These are phyloP conservation scores for Muscicapa comitata DNA, from an alignment of 2,797 vertebrate species.

Conservation along the genomic window DNA sequence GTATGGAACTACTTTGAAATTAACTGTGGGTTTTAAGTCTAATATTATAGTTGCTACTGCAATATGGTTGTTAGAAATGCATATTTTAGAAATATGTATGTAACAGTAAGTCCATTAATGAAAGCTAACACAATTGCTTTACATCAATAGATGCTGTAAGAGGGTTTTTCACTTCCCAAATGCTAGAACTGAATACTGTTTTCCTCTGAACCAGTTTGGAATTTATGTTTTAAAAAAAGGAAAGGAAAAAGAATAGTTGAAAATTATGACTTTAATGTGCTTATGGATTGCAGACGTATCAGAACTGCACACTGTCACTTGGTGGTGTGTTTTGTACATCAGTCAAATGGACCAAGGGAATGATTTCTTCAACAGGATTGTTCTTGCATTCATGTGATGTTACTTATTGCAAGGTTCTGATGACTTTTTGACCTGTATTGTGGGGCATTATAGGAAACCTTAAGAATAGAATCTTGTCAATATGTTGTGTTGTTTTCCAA, in stretches of 20 bases:
- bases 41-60: background rate
- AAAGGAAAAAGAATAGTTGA: background rate
- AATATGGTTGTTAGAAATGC: background rate
- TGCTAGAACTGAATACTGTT: background rate
- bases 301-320: background rate
- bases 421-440: background rate
- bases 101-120: background rate
- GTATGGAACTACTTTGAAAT: background rate
- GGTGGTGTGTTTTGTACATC: background rate
- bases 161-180: background rate
- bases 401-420: no score
- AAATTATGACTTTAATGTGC: background rate
- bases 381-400: background rate
- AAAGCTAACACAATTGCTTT: background rate
- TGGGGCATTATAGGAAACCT: background rate
- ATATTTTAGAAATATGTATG: background rate
- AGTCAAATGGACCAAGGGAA: background rate
- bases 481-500: rapidly evolving
- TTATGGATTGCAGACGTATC: background rate
- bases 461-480: background rate
- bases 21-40: background rate
- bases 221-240: background rate
- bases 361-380: background rate
- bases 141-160: background rate
- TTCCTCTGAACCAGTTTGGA: background rate